Evolutionary conservation across 2,888 invertebrate species (phyloP), one percentile per base, ranked within the genome.

Genomic region (Epinotia demarniana): DNA sequence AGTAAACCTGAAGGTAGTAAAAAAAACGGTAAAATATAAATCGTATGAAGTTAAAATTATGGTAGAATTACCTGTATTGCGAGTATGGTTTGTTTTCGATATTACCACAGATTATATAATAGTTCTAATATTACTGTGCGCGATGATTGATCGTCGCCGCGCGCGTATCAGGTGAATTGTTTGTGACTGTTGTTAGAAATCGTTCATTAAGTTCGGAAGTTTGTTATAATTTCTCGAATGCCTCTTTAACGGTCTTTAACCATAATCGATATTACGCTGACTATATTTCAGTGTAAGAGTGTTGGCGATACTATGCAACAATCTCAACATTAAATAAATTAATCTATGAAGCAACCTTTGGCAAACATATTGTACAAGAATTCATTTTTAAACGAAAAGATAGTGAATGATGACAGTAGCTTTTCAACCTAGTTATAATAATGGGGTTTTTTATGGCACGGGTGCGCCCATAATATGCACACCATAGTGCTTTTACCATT

Each of bases 91-190:
- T 77, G 87, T 89, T 87, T 86, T 90, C 88, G 83, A 87, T 90
- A 84, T 27, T 27, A 27, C 23, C 23, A 27, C 23, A 27, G 23
- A 27, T 27, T 27, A 27, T 27, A 27, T 27, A 27, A 27, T 27
- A 27, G 23, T 27, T 27, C 23, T 27, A 27, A 27, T 27, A 27
- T 86, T 85, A 79, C 79, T 81, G 78, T 79, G 80, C 78, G 78
- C 78, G 87, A 83, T 91, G 92, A 91, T 90, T 90, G 92, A 92
- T 91, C 85, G 86, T 88, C 82, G 82, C 84, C 81, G 83, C 81
- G 82, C 79, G 74, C 73, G 77, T 80, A 82, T 83, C 80, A 80
- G 82, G 82, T 82, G 79, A 82, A 82, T 70, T 71, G 39, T 39
- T 39, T 39, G 39, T 39, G 0, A 39, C 39, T 39, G 9, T 39